Evolutionary conservation across 1,140 invertebrate species (phyloP).

Genomic region (Portunus trituberculatus): DNA sequence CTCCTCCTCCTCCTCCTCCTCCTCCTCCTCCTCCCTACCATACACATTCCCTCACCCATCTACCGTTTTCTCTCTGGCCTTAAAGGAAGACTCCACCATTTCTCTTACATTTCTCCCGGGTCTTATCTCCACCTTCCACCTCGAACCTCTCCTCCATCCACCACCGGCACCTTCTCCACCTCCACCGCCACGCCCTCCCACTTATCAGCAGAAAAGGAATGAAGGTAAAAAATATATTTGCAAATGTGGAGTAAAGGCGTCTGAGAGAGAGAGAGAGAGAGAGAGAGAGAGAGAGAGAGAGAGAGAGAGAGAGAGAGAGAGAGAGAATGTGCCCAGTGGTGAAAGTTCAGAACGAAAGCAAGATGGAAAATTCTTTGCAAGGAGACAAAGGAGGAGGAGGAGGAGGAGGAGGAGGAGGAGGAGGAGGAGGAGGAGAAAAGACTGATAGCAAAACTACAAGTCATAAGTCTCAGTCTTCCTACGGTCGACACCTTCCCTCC

Average conservation of each 20-base stretch:
- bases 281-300: no score
- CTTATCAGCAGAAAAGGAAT: conserved; percentile 2
- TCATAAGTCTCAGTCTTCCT: no score
- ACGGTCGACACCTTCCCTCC: no score
- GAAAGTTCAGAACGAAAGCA: not conserved
- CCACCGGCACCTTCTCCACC: not conserved
- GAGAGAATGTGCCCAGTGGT: not conserved
- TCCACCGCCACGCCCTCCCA: not conserved
- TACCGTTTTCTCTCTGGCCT: not conserved
- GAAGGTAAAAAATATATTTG: not conserved
- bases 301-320: not conserved
- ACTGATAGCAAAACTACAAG: no score
- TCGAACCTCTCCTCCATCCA: not conserved
- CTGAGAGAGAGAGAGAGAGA: not conserved
- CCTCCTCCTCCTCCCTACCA: not conserved
- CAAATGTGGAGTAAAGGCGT: not conserved
- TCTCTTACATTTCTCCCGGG: not conserved
- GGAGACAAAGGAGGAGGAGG: not conserved
- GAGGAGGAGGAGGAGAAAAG: not conserved
- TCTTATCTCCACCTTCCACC: not conserved
- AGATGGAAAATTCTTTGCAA: conserved; percentile 1
- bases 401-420: not conserved
- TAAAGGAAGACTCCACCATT: not conserved
- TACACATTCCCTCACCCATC: not conserved
- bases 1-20: not conserved